Evolutionary conservation across 2,888 invertebrate genomes (phyloP), one percentile per base, ranked within the genome.

Genomic region (Vanessa cardui): DNA sequence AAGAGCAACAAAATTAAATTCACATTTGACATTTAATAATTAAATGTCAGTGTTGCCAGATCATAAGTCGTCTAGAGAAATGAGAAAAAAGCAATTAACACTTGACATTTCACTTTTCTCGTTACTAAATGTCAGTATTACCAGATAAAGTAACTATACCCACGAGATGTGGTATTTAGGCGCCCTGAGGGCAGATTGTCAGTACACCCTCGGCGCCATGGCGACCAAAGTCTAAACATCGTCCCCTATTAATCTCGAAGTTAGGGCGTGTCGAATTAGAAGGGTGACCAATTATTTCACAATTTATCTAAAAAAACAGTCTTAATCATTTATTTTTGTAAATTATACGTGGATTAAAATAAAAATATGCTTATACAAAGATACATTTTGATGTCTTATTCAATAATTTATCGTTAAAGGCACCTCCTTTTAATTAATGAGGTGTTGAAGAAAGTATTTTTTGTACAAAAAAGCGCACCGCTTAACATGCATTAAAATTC

Each of bases 81-180:
- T 47, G 21, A 26, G 44, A 31, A 60, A 46, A 78, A 78, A 74
- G 74, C 74, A 80, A 82, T 82, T 80, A 78, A 73, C 70, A 67
- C 64, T 59, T 81, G 80, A 82, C 85, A 82, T 85, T 85, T 75
- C 74, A 76, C 70, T 77, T 73, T 78, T 83, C 78, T 74, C 73
- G 70, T 75, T 73, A 74, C 78, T 79, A 81, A 82, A 81, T 78
- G 78, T 71, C 79, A 83, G 80, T 83, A 83, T 82, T 84, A 81
- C 80, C 83, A 87, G 89, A 85, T 87, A 84, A 84, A 73, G 75
- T 78, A 85, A 86, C 74, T 77, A 83, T 76, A 83, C 91, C 90
- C 91, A 73, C 71, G 91, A 90, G 91, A 91, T 90, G 90, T 90
- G 90, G 86, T 83, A 90, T 91, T 91, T 89, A 80, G 79, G 79